Base-by-base conservation (phyloP, 2,797 vertebrate species). In the Epinephelus malabaricus region DNA sequence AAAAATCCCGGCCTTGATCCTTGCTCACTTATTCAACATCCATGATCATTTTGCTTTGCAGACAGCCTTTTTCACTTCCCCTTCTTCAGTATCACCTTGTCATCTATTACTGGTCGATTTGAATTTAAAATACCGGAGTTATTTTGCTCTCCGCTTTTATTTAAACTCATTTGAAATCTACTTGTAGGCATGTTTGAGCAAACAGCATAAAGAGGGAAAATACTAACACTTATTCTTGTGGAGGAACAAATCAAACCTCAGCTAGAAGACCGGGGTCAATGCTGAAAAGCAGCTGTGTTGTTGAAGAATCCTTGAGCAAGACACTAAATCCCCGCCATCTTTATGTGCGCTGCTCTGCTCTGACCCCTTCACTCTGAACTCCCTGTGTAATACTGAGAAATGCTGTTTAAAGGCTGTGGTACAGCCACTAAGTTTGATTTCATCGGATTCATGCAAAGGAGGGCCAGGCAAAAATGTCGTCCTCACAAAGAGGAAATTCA, bases 241-340 rank as follows among this genome's bases (percentile, higher is more conserved):
- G n/a, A 55, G 23, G 6, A 45, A 46, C 19, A 75, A 51, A 53
- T 27, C 7, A 40, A 66, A 73, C 54, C 21, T 82, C 10, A 47
- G 40, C 18, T 6, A 8, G 40, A 62, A 19, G 54, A 49, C 19
- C 17, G 8, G 0, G 27, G 15, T 45, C 54, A 46, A 2, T 56
- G 47, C 64, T 43, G 6, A 58, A 72, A 69, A 46, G 13, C 54
- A 63, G 34, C n/a, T 25, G 17, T 45, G 7, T 46, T 53, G 11
- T 49, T 27, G 50, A 58, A 58, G 56, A 64, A 43, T 70, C 65
- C 55, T 73, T 65, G 55, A 64, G 45, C n/a, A 69, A 78, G 55
- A 74, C 47, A 63, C 17, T 65, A 51, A 75, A 73, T 70, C 51
- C 45, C 38, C 34, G 19, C 54, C 27, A 49, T 74, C 54, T 79